Percentiles rank a stretch among this genome's conserved stretches.
Evolutionary conservation across 37 sponge, comb jelly and placozoan species (phyloP).

Genomic region (Petrosia ficiformis): DNA sequence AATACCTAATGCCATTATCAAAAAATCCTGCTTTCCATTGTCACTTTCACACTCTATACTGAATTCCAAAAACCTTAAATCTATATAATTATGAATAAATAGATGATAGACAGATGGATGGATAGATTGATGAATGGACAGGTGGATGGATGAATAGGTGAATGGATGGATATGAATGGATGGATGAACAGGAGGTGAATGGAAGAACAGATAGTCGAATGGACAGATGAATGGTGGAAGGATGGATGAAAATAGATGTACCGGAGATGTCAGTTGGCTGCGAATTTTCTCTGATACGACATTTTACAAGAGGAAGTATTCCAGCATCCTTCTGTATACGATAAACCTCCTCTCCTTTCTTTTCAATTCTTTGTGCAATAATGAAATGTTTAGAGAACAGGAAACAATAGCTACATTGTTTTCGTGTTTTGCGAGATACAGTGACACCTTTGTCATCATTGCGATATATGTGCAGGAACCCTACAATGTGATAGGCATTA

Average conservation of each 20-base stretch:
- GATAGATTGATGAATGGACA: too few species aligned
- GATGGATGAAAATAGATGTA: too few species aligned
- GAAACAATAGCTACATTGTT: constrained; percentile 35
- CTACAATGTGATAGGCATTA: not conserved
- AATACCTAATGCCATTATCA: constrained; percentile 20
- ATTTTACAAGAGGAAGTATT: not conserved
- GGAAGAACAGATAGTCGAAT: too few species aligned
- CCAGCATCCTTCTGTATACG: constrained; percentile 23
- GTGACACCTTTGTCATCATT: not conserved
- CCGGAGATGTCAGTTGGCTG: too few species aligned
- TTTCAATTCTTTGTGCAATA: constrained; percentile 27
- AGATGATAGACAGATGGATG: not conserved
- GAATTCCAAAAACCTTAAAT: not conserved
- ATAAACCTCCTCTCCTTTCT: constrained; percentile 34
- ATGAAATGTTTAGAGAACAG: constrained; percentile 69
- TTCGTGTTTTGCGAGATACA: not conserved
- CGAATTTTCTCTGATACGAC: not conserved
- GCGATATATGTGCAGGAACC: not conserved
- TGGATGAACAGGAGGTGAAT: not conserved
- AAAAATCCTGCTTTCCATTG: constrained; percentile 10
- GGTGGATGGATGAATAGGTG: too few species aligned
- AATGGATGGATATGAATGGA: too few species aligned
- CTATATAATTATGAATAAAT: not conserved
- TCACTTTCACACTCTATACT: not conserved
- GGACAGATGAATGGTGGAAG: too few species aligned